These are phyloP conservation scores for Papilio gigon DNA, from an alignment of 2,888 invertebrate species.

Conservation along the genomic window DNA sequence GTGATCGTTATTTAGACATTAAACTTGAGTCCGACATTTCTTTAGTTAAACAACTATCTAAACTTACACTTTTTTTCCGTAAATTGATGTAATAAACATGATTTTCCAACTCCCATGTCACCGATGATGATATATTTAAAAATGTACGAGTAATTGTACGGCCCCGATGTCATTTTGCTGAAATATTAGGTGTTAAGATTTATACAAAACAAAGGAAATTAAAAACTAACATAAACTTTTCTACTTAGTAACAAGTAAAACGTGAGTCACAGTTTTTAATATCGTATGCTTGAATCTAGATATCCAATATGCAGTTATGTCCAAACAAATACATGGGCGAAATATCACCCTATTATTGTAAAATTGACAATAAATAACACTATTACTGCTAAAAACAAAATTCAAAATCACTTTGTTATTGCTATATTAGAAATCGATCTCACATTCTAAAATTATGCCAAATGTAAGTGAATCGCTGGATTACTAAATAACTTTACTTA, in stretches of 20 bases:
- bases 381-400: not conserved
- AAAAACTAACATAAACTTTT: not conserved
- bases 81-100: constrained; percentile 99
- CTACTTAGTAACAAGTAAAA: not conserved
- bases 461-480: not conserved
- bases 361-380: not conserved
- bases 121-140: constrained; percentile 99
- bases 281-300: not conserved
- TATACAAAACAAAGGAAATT: constrained; percentile 20
- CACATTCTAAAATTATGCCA: constrained; percentile 23
- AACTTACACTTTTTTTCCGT: constrained; percentile 99
- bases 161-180: constrained; percentile 93
- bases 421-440: constrained; percentile 17
- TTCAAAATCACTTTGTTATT: not conserved
- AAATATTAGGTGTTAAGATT: constrained; percentile 29
- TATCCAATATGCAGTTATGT: constrained; percentile 3
- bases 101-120: constrained; percentile 99
- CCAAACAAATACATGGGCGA: constrained; percentile 3
- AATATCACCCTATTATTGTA: constrained; percentile 1
- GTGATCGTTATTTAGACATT: no score
- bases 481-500: constrained; percentile 26
- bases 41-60: not conserved
- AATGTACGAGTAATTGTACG: constrained; percentile 99
- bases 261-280: not conserved
- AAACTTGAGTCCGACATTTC: no score